Percentiles rank a stretch among this genome's conserved stretches.
These are phyloP conservation scores for Hydractinia symbiolongicarpus DNA, from an alignment of 30 jellyfish, hydroid and myxozoan species.

Conservation along the genomic window DNA sequence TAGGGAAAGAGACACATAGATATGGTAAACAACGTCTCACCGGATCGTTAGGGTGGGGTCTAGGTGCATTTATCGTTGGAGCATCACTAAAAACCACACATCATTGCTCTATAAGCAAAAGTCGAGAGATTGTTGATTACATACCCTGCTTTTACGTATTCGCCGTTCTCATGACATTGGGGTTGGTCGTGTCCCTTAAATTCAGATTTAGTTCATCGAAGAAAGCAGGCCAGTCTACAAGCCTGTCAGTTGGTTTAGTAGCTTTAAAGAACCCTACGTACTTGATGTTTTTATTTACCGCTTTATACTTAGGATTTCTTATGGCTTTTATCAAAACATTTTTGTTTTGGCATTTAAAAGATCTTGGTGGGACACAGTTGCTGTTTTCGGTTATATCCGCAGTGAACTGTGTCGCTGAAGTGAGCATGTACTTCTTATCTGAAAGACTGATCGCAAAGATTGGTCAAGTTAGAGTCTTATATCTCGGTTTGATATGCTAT, in stretches of 20 bases:
- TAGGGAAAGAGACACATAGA: slow-evolving; percentile 95
- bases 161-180: slow-evolving; percentile 91
- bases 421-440: slow-evolving; percentile 91
- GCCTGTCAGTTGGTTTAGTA: slow-evolving; percentile 78
- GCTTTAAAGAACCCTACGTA: slow-evolving; percentile 92
- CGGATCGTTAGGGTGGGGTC: slow-evolving; percentile 99
- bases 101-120: slow-evolving; percentile 73
- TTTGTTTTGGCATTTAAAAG: slow-evolving; percentile 98
- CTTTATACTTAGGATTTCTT: slow-evolving; percentile 79
- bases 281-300: slow-evolving; percentile 90
- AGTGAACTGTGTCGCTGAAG: slow-evolving; percentile 97
- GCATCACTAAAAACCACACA: slow-evolving; percentile 97
- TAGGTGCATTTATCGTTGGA: slow-evolving; percentile 99
- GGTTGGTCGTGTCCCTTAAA: slow-evolving; percentile 70
- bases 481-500: slow-evolving; percentile 82
- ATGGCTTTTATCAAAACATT: slow-evolving; percentile 97
- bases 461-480: slow-evolving; percentile 91
- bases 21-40: slow-evolving; percentile 97
- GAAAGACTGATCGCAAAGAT: slow-evolving; percentile 75
- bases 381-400: slow-evolving; percentile 94
- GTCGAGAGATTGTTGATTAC: slow-evolving; percentile 91
- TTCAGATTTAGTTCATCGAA: slow-evolving; percentile 60
- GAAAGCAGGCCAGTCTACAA: slow-evolving; percentile 64
- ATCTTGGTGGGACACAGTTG: slow-evolving; percentile 91
- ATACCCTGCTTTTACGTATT: slow-evolving; percentile 92